Evolutionary conservation across 2,888 invertebrate genomes (phyloP).

Genomic region (Rotaria sp.): DNA sequence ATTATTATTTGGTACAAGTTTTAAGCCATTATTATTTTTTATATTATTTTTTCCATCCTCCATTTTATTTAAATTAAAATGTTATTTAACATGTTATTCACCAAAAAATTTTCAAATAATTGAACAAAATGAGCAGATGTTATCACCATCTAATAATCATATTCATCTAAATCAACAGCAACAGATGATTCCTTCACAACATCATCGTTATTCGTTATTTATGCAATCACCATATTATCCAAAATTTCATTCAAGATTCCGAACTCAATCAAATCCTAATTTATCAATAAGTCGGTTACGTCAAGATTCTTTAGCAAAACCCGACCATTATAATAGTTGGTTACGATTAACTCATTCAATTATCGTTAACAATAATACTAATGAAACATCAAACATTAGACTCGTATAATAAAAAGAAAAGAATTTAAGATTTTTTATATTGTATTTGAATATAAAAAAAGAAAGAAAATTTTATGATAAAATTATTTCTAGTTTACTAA

Average conservation of each 20-base stretch:
- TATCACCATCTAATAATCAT: neutral
- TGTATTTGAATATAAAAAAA: neutral
- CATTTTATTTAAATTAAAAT: neutral
- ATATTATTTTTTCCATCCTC: slow-evolving; percentile 11
- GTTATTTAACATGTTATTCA: neutral
- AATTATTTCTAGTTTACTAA: no score
- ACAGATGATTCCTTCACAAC: neutral
- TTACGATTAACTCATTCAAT: neutral
- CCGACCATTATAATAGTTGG: neutral
- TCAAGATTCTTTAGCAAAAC: neutral
- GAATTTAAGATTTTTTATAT: neutral
- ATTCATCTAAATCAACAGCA: neutral
- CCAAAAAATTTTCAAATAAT: neutral
- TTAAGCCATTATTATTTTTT: neutral
- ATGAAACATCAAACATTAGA: no score
- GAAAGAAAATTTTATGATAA: neutral
- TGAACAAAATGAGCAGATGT: neutral
- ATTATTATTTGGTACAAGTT: neutral
- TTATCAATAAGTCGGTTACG: neutral
- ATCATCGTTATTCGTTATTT: neutral
- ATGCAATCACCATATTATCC: neutral
- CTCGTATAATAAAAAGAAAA: no score
- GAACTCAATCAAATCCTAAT: neutral
- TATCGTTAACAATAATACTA: neutral
- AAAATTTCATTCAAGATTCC: neutral